Evolutionary conservation across 2,113 vertebrate genomes (phyloP).

Genomic region (Planiliza haematocheilus): DNA sequence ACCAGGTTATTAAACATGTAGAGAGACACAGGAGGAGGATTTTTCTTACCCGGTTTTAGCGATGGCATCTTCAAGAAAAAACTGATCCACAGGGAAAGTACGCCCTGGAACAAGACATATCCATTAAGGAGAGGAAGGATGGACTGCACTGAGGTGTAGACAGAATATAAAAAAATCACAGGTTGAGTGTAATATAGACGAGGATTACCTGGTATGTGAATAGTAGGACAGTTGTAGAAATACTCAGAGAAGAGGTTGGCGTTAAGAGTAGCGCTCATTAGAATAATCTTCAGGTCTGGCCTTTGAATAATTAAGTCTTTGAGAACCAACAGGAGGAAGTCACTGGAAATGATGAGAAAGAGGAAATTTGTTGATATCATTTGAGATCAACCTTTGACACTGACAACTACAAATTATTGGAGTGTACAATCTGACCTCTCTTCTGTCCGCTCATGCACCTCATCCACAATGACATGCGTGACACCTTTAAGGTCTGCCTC

Average conservation of each 20-base stretch:
- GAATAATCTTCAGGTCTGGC: conserved; percentile 90
- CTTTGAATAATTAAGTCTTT: conserved; percentile 92
- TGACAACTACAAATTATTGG: no score
- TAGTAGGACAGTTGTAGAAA: conserved; percentile 88
- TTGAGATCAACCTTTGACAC: no score
- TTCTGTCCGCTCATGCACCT: conserved; percentile 97
- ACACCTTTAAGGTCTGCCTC: conserved; percentile 88
- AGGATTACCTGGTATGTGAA: conserved; percentile 93
- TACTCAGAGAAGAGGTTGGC: conserved; percentile 95
- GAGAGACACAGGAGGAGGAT: background rate
- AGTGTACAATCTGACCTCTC: conserved; percentile 87
- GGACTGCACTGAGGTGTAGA: background rate
- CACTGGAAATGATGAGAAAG: conserved; percentile 79
- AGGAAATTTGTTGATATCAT: no score
- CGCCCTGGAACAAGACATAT: conserved; percentile 81
- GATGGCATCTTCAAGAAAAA: conserved; percentile 95
- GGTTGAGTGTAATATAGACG: background rate
- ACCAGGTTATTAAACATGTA: background rate
- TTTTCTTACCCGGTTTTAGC: conserved; percentile 86
- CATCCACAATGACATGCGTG: conserved; percentile 95
- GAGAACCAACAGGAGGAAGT: conserved; percentile 95
- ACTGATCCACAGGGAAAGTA: conserved; percentile 95
- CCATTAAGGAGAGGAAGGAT: background rate
- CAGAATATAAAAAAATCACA: background rate
- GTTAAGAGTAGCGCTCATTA: conserved; percentile 98